These are phyloP conservation scores for Orchesella cincta DNA, from an alignment of 1,140 invertebrate genomes.

Conservation along the genomic window DNA sequence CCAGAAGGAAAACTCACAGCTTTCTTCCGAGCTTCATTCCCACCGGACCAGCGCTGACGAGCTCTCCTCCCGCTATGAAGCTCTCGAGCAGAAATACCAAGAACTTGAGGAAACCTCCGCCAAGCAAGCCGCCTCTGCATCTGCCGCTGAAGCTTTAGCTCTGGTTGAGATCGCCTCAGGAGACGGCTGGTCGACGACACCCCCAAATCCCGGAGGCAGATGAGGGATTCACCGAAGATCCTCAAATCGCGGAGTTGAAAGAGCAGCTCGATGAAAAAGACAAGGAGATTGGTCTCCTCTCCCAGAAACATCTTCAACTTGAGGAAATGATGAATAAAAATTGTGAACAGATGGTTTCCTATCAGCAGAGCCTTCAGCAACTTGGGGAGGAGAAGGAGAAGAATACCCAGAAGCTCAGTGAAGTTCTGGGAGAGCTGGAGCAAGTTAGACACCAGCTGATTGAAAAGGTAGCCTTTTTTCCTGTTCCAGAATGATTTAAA, in stretches of 20 bases:
- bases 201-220: neutral
- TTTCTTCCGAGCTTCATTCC: neutral
- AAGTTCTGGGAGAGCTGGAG: too few species aligned
- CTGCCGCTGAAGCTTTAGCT: neutral
- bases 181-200: constrained; percentile 7
- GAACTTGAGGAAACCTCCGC: neutral
- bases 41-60: neutral
- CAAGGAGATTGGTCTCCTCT: neutral
- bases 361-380: too few species aligned
- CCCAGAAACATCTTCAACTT: neutral
- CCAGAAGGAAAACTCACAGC: neutral
- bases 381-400: too few species aligned
- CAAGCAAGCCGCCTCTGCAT: too few species aligned
- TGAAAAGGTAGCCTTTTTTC: neutral
- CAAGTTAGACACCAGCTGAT: neutral
- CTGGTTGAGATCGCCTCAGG: neutral
- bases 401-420: too few species aligned
- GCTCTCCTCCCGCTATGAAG: neutral
- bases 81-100: neutral
- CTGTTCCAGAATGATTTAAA: neutral
- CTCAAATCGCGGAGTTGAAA: neutral
- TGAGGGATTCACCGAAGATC: neutral
- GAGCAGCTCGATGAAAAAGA: neutral
- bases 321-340: constrained; percentile 1
- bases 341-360: too few species aligned